Percentiles rank a stretch among this genome's conserved stretches.
Conservation (phyloP, 2,797 vertebrate species). For the Cyprinella venusta region DNA sequence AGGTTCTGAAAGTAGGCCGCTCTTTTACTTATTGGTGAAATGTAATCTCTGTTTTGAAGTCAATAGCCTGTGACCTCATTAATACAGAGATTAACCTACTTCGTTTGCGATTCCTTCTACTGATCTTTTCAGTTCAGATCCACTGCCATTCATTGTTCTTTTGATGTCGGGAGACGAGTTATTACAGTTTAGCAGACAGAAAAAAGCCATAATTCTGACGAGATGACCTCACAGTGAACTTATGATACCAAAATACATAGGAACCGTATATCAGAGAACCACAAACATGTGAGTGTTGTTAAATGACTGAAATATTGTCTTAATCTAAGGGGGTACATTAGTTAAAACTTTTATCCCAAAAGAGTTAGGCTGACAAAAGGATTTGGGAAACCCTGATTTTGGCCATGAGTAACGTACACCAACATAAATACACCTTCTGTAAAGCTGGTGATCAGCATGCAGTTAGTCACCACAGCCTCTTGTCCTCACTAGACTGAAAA, state of each 20-base stretch:
- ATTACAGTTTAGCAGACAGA: neutral
- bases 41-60: constrained; percentile 18
- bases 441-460: constrained; percentile 1
- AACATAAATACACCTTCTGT: neutral
- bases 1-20: neutral
- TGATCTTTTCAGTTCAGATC: constrained; percentile 6
- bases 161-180: neutral
- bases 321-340: neutral
- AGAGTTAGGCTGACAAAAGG: too few species aligned
- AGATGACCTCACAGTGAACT: neutral
- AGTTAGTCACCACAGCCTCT: constrained; percentile 7
- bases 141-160: constrained; percentile 7
- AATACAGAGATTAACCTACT: constrained; percentile 43
- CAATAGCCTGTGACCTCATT: constrained; percentile 22
- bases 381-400: neutral
- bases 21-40: constrained; percentile 27
- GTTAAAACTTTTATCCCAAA: neutral
- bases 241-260: neutral
- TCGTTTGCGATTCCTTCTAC: constrained; percentile 9
- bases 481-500: neutral
- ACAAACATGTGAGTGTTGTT: neutral
- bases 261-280: neutral
- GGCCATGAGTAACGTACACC: too few species aligned
- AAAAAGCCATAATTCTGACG: neutral
- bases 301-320: neutral